Evolutionary conservation across 2,797 vertebrate genomes (phyloP).

Genomic region (Galaxias olidus): DNA sequence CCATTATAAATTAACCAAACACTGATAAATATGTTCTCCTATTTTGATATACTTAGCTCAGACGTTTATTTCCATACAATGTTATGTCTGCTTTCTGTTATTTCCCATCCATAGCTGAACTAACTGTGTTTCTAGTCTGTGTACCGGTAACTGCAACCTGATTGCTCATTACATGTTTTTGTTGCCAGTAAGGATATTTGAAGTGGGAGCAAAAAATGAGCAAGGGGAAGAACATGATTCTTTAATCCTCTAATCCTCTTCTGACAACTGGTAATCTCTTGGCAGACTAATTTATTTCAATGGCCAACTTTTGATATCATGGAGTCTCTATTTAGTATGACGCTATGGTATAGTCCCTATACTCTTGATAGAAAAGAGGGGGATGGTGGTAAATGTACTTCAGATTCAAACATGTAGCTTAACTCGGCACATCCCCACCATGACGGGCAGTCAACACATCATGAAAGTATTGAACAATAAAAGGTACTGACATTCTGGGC

Average conservation of each 20-base stretch:
- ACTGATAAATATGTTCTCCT: too few species aligned
- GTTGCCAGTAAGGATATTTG: conserved; percentile 24
- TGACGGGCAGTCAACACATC: too few species aligned
- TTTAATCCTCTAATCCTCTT: conserved; percentile 37
- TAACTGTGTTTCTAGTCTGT: neutral
- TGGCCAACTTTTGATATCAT: conserved; percentile 46
- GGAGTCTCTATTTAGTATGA: conserved; percentile 20
- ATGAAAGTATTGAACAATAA: too few species aligned
- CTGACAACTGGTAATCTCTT: conserved; percentile 42
- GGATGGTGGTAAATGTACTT: neutral
- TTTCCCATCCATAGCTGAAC: too few species aligned
- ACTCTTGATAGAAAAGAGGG: too few species aligned
- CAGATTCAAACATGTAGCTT: too few species aligned
- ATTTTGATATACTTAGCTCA: too few species aligned
- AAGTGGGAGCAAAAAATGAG: conserved; percentile 34
- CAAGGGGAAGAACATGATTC: conserved; percentile 40
- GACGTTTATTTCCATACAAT: too few species aligned
- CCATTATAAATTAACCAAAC: too few species aligned
- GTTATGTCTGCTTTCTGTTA: too few species aligned
- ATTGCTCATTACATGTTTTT: conserved; percentile 7
- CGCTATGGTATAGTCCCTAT: neutral
- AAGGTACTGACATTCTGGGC: conserved; percentile 8
- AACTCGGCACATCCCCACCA: too few species aligned
- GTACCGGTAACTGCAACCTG: conserved; percentile 7
- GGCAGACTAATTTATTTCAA: conserved; percentile 33